Conservation (phyloP, 1,140 invertebrate genomes). For the Maconellicoccus hirsutus region DNA sequence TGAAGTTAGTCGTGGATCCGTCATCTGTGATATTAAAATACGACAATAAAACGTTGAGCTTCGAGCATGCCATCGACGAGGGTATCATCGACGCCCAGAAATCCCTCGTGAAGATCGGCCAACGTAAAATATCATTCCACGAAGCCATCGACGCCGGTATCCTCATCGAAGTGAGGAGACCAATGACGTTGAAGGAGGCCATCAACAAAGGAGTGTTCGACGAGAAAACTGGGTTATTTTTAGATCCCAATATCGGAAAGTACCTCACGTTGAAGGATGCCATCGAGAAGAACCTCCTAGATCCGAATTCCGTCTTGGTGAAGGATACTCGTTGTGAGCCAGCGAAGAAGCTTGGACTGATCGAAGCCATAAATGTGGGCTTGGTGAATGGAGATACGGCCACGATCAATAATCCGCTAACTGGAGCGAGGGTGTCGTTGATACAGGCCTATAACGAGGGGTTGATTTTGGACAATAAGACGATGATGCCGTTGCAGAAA, state of each 20-base stretch:
- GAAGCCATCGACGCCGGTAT: slow-evolving; percentile 77
- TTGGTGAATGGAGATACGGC: slow-evolving; percentile 62
- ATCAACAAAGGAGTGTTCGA: slow-evolving; percentile 72
- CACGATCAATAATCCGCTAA: slow-evolving; percentile 52
- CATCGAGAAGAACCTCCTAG: slow-evolving; percentile 58
- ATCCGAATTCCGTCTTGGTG: slow-evolving; percentile 69
- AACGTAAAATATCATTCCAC: slow-evolving; percentile 59
- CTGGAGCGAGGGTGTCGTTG: slow-evolving; percentile 54
- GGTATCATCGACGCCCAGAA: slow-evolving; percentile 63
- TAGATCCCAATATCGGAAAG: slow-evolving; percentile 63
- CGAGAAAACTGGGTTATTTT: slow-evolving; percentile 56
- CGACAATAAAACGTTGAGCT: slow-evolving; percentile 56
- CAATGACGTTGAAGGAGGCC: slow-evolving; percentile 71
- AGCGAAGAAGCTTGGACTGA: slow-evolving; percentile 58
- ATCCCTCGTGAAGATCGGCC: slow-evolving; percentile 47
- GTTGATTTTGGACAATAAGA: slow-evolving; percentile 64
- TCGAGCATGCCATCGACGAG: slow-evolving; percentile 70
- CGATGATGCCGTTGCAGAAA: slow-evolving; percentile 69
- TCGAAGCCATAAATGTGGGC: slow-evolving; percentile 59
- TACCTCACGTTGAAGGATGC: slow-evolving; percentile 63
- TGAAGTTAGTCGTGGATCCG: slow-evolving; percentile 66
- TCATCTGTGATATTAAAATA: slow-evolving; percentile 55
- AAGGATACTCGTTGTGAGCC: slow-evolving; percentile 64
- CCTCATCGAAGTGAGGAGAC: slow-evolving; percentile 63
- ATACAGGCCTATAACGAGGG: slow-evolving; percentile 68